phyloP scores from a whole-genome alignment of 2,888 invertebrate genomes.

The Endotricha flammealis region DNA sequence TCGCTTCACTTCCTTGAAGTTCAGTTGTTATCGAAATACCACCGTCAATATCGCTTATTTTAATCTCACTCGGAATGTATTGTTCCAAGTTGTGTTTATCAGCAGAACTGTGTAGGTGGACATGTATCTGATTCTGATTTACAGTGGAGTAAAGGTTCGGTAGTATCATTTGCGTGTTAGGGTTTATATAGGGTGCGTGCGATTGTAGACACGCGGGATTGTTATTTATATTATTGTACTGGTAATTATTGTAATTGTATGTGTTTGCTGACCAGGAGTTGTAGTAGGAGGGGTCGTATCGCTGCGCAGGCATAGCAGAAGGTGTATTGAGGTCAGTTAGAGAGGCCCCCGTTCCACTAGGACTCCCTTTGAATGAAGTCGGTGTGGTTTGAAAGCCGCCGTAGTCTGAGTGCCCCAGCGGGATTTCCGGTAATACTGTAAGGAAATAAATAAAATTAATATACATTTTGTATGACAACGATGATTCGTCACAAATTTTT shows the following conservation, averaged over 20 bases:
- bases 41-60: slow-evolving; percentile 79
- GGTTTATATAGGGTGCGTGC: slow-evolving; percentile 80
- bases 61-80: slow-evolving; percentile 78
- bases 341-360: slow-evolving; percentile 49
- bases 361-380: slow-evolving; percentile 60
- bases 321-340: slow-evolving; percentile 68
- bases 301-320: slow-evolving; percentile 45
- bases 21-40: slow-evolving; percentile 77
- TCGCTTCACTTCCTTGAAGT: slow-evolving; percentile 63
- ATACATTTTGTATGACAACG: too few species aligned
- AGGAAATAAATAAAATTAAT: too few species aligned
- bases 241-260: slow-evolving; percentile 83
- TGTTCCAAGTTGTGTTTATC: slow-evolving; percentile 83
- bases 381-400: slow-evolving; percentile 55
- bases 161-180: slow-evolving; percentile 84
- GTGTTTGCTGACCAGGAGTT: slow-evolving; percentile 81
- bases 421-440: slow-evolving; percentile 79
- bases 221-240: slow-evolving; percentile 81
- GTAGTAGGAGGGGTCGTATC: slow-evolving; percentile 78
- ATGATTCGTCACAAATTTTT: too few species aligned
- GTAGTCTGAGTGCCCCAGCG: slow-evolving; percentile 64
- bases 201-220: slow-evolving; percentile 70
- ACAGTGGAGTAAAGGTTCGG: slow-evolving; percentile 90
- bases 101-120: slow-evolving; percentile 84
- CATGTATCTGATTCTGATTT: slow-evolving; percentile 91